Conservation (phyloP, 1,140 invertebrate species). For the Leptinotarsa lineolata region DNA sequence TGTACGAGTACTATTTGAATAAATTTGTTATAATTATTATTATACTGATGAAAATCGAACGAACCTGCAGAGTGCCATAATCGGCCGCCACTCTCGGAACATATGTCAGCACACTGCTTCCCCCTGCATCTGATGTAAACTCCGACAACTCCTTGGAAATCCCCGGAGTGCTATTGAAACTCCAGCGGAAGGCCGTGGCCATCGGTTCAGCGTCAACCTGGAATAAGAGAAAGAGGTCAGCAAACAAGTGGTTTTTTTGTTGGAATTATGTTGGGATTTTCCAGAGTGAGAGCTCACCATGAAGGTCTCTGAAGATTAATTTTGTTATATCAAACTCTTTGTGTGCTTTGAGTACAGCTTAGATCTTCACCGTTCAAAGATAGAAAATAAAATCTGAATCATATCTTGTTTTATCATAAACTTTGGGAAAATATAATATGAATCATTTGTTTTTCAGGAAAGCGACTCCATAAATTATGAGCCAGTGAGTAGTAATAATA, state of each 20-base stretch:
- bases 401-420: too few species aligned
- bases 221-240: slow-evolving; percentile 17
- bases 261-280: background rate
- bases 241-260: background rate
- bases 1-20: too few species aligned
- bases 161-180: slow-evolving; percentile 64
- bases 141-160: slow-evolving; percentile 52
- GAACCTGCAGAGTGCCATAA: slow-evolving; percentile 59
- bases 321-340: background rate
- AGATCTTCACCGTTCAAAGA: too few species aligned
- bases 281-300: background rate
- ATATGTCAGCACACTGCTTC: slow-evolving; percentile 59
- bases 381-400: too few species aligned
- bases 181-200: slow-evolving; percentile 62
- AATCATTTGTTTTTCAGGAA: too few species aligned
- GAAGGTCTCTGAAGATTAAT: background rate
- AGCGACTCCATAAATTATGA: too few species aligned
- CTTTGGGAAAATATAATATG: too few species aligned
- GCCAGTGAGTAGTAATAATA: too few species aligned
- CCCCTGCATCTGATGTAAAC: slow-evolving; percentile 48
- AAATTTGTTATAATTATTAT: too few species aligned
- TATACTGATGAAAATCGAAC: background rate
- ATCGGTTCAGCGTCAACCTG: slow-evolving; percentile 63
- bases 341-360: too few species aligned
- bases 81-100: slow-evolving; percentile 60